Base-by-base conservation (phyloP, 1,140 invertebrate genomes). In the Drosophila athabasca region DNA sequence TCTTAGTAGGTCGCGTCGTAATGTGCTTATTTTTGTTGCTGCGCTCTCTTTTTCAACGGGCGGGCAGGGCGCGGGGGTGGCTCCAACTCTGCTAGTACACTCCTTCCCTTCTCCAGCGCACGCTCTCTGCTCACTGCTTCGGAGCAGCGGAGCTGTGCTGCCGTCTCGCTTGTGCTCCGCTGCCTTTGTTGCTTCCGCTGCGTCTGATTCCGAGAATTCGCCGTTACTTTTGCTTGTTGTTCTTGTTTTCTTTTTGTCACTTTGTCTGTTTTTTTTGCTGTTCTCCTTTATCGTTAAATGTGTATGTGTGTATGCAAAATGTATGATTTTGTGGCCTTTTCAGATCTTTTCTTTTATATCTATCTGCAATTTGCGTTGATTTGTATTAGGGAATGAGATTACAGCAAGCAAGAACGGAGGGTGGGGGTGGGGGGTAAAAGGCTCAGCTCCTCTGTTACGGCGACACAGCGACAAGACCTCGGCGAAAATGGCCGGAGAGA, bases 1-100 rank as follows among this genome's bases (percentile, higher is more conserved):
- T 78, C 61, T 58, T 73, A 81, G 82, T 85, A 87, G 82, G 82
- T 81, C 77, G 76, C 81, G 80, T 73, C 77, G 83, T 68, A 73
- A 67, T 70, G 74, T 71, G 76, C 49, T 75, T 54, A 41, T 44
- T 60, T 70, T 29, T 62, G 62, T 75, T 68, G 55, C 61, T 43
- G 62, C 55, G 41, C 29, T 51, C 59, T 74, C 61, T 65, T 73
- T 51, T 65, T 46, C 55, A 61, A 52, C 48, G 26, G 52, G 8
- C 26, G 48, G 43, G 15, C 15, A 46, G 48, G 41, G 39, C n/a
- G 22, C 24, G 69, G 15, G 15, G 35, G 50, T 26, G 24, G 35
- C 39, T 46, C 22, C 15, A 50, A 11, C 50, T 31, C 13, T 43
- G 24, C 39, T 39, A 15, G 22, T 66, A n/a, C 50, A 55, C 62